Base-by-base conservation (phyloP, 2,113 vertebrate species). In the Scortum barcoo region DNA sequence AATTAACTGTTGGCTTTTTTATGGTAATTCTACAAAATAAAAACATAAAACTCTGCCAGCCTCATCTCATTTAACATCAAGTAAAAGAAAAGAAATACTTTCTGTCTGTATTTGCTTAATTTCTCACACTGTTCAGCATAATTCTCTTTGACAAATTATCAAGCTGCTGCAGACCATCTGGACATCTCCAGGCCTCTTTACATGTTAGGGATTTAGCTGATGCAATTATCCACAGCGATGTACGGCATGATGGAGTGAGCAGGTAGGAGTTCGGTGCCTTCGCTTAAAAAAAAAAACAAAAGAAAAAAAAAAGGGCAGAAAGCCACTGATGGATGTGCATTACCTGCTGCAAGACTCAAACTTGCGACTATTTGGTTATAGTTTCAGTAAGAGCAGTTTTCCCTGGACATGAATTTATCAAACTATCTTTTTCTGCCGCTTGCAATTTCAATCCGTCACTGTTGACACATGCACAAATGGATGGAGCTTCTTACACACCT, bases 111-210 rank as follows among this genome's bases (percentile, higher is more conserved):
- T 80, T 80, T 82, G 81, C 76, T 81, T 53, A 56, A 83, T 85
- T 89, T 86, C 73, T 58, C 19, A 20, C 56, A 44, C 48, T 36
- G 76, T 57, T 88, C 79, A 78, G 77, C 87, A 92, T 85, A 54
- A 65, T 80, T 88, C 78, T 78, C 56, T 72, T 86, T 87, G 86
- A 86, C 82, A 73, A 88, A 91, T 86, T 22, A 46, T 2, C 0
- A 57, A 19, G 81, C 81, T 62, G 67, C 70, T 51, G 1, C 17
- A 7, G 54, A 78, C 81, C 91, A 91, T 91, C 88, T 91, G 88
- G 80, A 84, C n/a, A 17, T 86, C 86, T 85, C 11, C 36, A 1
- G 79, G 81, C 70, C 40, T 87, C 73, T 72, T 70, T 72, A 80
- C 28, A 80, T 75, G 69, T 65, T 26, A 5, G 62, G 20, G 50